Base-by-base conservation (phyloP, 2,113 vertebrate genomes). In the Turnix velox region DNA sequence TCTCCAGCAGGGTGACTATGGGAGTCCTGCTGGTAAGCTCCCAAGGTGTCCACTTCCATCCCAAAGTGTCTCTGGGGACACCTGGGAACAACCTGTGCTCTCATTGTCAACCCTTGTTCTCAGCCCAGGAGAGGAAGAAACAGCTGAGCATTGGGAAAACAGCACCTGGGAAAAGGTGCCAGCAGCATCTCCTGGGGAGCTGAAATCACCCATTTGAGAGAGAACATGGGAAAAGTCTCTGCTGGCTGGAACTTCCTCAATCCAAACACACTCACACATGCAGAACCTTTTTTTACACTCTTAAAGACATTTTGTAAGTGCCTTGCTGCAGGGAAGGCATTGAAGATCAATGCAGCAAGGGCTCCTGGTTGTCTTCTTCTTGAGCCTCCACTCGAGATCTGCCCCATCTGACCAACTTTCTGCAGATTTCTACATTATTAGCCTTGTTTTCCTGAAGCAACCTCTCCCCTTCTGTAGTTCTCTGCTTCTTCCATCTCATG, bases 281-380 rank as follows among this genome's bases (percentile, higher is more conserved):
- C 46, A 54, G 42, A 1, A 12, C 17, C 4, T 5, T 2, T 5
- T 17, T 7, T 27, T 9, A 13, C 13, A 1, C 24, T 43, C 30
- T 8, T 5, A 8, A 20, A 30, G 28, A 8, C 11, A 0, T 75
- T 42, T 74, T n/a, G 12, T 18, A 9, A 13, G 2, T 1, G 10
- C 7, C 4, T 45, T 2, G 23, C n/a, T 3, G 55, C 42, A 10
- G n/a, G 1, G 13, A 49, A 12, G 28, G 10, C 6, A 14, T 17
- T 0, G 0, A 3, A 17, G 24, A 58, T 22, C 0, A 0, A 22
- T 8, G 22, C 28, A 15, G 15, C 6, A n/a, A n/a, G n/a, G n/a
- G n/a, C n/a, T n/a, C n/a, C n/a, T n/a, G n/a, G n/a, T n/a, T n/a
- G n/a, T n/a, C n/a, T n/a, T n/a, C n/a, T n/a, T n/a, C n/a, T n/a